Percentiles rank a stretch among this genome's conserved stretches.
Conservation (phyloP, 2,797 vertebrate species). For the Arremon brunneinucha region DNA sequence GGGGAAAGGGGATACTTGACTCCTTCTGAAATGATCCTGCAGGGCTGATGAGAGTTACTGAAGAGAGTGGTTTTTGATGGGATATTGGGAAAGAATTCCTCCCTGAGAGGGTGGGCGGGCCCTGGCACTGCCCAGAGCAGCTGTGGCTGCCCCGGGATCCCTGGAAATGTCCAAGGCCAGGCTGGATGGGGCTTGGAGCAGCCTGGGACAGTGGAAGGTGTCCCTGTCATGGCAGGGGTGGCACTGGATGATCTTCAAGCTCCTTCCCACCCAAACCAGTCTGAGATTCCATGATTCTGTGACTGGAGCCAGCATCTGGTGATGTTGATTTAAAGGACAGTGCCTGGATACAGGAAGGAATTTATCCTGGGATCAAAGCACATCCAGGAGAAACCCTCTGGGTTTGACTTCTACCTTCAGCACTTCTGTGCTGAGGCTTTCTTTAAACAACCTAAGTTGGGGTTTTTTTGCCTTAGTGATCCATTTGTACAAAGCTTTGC, state of each 20-base stretch:
- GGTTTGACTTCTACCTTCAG: not conserved
- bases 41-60: not conserved
- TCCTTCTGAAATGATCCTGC: not conserved
- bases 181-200: accelerated
- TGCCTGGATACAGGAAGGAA: not conserved
- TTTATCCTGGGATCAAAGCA: not conserved
- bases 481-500: not conserved
- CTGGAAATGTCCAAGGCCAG: accelerated
- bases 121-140: not conserved
- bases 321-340: accelerated
- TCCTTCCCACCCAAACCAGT: not conserved
- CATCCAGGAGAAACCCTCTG: not conserved
- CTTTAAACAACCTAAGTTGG: not conserved
- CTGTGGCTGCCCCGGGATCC: not conserved
- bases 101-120: accelerated
- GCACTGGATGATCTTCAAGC: accelerated
- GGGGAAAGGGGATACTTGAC: no score
- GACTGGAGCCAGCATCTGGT: not conserved
- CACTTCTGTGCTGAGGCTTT: accelerated
- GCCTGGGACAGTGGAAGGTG: accelerated
- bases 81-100: not conserved
- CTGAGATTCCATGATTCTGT: not conserved
- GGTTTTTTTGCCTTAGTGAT: not conserved
- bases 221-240: not conserved
- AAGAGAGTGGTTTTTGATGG: not conserved